phyloP scores from a whole-genome alignment of 2,113 vertebrate genomes.

The Emberiza fucata region DNA sequence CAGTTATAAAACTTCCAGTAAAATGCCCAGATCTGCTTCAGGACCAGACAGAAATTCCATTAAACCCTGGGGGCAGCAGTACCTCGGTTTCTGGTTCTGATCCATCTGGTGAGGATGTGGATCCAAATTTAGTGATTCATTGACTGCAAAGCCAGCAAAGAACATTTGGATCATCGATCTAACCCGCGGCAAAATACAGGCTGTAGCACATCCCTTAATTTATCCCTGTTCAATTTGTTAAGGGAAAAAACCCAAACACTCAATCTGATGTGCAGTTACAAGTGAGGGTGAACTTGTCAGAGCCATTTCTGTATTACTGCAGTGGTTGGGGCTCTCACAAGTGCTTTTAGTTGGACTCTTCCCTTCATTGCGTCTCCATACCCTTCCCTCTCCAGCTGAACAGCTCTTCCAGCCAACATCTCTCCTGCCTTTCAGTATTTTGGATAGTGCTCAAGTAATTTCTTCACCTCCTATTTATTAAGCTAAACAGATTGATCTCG shows the following conservation, averaged over 20 bases:
- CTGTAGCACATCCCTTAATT: constrained; percentile 47
- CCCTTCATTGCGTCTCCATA: neutral
- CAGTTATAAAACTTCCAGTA: neutral
- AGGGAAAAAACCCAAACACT: constrained; percentile 40
- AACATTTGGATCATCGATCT: constrained; percentile 59
- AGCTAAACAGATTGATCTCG: neutral
- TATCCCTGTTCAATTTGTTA: constrained; percentile 47
- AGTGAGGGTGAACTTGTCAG: constrained; percentile 8
- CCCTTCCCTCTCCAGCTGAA: neutral
- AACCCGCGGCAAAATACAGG: constrained; percentile 35
- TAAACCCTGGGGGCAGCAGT: neutral
- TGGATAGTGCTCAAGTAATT: constrained; percentile 32
- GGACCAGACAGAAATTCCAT: neutral
- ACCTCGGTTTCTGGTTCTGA: constrained; percentile 21
- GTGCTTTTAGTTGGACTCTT: neutral
- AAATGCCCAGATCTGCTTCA: neutral
- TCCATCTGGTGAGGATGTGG: constrained; percentile 22
- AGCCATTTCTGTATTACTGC: constrained; percentile 1
- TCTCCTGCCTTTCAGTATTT: constrained; percentile 11
- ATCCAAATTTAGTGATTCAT: constrained; percentile 59
- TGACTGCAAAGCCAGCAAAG: constrained; percentile 55
- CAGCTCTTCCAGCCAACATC: neutral
- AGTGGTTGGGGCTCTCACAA: neutral
- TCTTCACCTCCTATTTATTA: constrained; percentile 46
- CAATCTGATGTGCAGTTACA: constrained; percentile 9